phyloP scores from a whole-genome alignment of 2,888 invertebrate species.

The Orchesella flavescens region DNA sequence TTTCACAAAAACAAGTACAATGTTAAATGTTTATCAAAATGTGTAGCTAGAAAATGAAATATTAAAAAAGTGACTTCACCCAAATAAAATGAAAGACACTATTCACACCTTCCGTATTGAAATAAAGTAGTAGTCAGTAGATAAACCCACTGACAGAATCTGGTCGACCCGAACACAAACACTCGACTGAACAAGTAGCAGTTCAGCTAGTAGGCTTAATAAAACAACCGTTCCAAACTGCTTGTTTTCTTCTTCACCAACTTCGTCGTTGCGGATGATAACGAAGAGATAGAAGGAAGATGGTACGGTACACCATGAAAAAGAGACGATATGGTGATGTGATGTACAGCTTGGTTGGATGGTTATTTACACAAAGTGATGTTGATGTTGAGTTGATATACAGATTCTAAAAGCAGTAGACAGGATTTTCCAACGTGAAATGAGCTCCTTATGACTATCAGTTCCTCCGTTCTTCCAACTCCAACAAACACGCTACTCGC shows the following conservation, averaged over 20 bases:
- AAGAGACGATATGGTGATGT: too few species aligned
- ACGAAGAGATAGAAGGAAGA: too few species aligned
- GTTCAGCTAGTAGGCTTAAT: neutral
- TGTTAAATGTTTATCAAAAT: too few species aligned
- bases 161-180: constrained; percentile 26
- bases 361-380: too few species aligned
- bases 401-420: neutral
- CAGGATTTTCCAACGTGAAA: constrained; percentile 41
- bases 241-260: neutral
- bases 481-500: neutral
- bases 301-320: too few species aligned
- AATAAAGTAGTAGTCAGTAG: too few species aligned
- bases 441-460: constrained; percentile 12
- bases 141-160: neutral
- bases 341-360: too few species aligned
- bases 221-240: neutral
- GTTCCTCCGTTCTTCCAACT: neutral
- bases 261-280: constrained; percentile 3
- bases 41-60: too few species aligned
- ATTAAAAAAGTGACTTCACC: too few species aligned
- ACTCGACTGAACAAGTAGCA: constrained; percentile 45
- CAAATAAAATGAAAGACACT: neutral
- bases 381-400: too few species aligned
- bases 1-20: too few species aligned
- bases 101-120: neutral